These are phyloP conservation scores for Parasteatoda lunata DNA, from an alignment of 2,888 invertebrate genomes.

Conservation along the genomic window DNA sequence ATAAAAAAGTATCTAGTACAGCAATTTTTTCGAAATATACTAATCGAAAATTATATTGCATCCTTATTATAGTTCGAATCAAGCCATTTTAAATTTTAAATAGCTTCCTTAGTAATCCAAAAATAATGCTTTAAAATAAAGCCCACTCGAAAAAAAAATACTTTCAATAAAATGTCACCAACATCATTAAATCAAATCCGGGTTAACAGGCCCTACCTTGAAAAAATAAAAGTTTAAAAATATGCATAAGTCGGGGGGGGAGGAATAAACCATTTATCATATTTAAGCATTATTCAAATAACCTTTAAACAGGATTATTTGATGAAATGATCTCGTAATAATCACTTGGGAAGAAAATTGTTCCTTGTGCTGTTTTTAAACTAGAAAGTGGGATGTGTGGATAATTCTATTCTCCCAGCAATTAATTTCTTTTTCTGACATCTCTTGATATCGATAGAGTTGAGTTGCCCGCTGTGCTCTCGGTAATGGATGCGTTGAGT, in stretches of 20 bases:
- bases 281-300: slow-evolving; percentile 41
- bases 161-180: neutral
- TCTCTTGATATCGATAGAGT: slow-evolving; percentile 27
- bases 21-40: too few species aligned
- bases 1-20: too few species aligned
- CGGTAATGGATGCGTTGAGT: slow-evolving; percentile 62
- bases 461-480: slow-evolving; percentile 52
- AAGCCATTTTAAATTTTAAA: too few species aligned
- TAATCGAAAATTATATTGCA: too few species aligned
- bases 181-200: neutral
- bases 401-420: slow-evolving; percentile 22
- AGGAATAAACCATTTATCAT: neutral
- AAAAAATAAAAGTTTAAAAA: neutral
- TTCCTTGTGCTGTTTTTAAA: neutral
- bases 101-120: too few species aligned
- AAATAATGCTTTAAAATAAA: neutral
- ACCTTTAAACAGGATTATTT: slow-evolving; percentile 19
- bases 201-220: neutral
- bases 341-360: slow-evolving; percentile 14
- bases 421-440: slow-evolving; percentile 23
- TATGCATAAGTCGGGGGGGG: neutral
- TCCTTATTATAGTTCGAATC: too few species aligned
- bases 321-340: slow-evolving; percentile 21
- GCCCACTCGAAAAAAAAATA: neutral
- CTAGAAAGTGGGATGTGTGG: slow-evolving; percentile 4